Evolutionary conservation across 2,113 vertebrate genomes (phyloP), one percentile per base, ranked within the genome.

Genomic region (Gymnobelideus leadbeateri): DNA sequence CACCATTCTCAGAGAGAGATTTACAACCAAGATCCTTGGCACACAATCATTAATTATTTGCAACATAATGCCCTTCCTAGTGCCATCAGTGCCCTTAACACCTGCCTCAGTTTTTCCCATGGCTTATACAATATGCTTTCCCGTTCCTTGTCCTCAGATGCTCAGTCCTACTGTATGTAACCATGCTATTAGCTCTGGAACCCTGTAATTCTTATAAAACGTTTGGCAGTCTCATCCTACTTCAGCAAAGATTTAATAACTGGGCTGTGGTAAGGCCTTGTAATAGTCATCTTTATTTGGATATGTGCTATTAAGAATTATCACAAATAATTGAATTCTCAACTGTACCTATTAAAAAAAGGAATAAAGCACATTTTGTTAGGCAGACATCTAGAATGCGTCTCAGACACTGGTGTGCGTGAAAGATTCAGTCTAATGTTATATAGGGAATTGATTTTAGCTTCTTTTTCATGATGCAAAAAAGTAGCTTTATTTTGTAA

Each of bases 181-280:
- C 89, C 43, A 77, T 92, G 91, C 84, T 95, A 94, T 77, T 16
- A 43, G 31, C 61, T 47, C 84, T 37, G 10, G 61, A 94, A 94
- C 93, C 90, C n/a, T 96, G 5, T 91, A 92, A 95, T 90, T 96
- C 95, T 92, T 92, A 90, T 92, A 54, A 91, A 97, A 97, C 51
- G 51, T 53, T 96, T 92, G 90, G 93, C 95, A 95, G 84, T 46
- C 92, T 14, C 95, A 92, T 55, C 90, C 93, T 10, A 51, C 94
- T 97, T 96, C 93, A 94, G 89, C 53, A 95, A 90, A 95, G 94
- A 92, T 94, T 97, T 98, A 97, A 96, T 97, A 96, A 97, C 93
- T 94, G 92, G 96, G 95, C 91, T 90, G 50, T 51, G n/a, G 19
- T 77, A 84, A 96, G 68, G 91, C 57, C 94, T 96, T 94, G 49